A percentile compares a stretch with the other conserved stretches of the same genome.
Conservation (phyloP, 2,888 invertebrate species). For the Apantesis nais region DNA sequence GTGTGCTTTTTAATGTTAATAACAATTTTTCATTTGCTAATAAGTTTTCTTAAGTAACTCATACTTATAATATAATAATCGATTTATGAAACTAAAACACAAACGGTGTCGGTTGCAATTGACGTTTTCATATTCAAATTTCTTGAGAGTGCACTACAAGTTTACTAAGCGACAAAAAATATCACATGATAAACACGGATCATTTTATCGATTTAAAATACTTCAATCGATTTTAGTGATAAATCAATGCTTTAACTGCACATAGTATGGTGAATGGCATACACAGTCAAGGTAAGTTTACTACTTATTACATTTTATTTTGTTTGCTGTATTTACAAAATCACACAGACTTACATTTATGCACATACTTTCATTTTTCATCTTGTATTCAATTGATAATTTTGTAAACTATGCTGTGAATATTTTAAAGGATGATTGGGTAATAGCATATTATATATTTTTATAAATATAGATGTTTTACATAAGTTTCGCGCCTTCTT, state of each 20-base stretch:
- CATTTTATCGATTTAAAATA: slow-evolving; percentile 31
- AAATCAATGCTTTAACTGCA: slow-evolving; percentile 14
- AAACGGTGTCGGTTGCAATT: background rate
- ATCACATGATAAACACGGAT: background rate
- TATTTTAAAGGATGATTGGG: background rate
- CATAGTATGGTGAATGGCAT: slow-evolving; percentile 33
- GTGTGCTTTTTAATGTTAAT: background rate
- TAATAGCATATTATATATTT: background rate
- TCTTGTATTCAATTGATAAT: background rate
- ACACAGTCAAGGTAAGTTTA: slow-evolving; percentile 32
- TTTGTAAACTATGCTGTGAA: background rate
- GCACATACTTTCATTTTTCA: background rate
- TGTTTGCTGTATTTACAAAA: background rate
- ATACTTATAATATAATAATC: background rate
- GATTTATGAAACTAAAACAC: background rate
- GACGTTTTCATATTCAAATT: background rate
- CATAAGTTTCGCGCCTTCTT: too few species aligned
- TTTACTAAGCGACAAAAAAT: background rate
- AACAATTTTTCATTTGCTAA: background rate
- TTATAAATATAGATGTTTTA: too few species aligned
- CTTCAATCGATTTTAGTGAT: slow-evolving; percentile 33
- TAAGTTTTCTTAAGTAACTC: background rate
- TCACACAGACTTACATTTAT: background rate
- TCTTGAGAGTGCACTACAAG: background rate
- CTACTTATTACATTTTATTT: background rate